phyloP scores from a whole-genome alignment of 2,797 vertebrate species.

The Pseudochaenichthys georgianus region DNA sequence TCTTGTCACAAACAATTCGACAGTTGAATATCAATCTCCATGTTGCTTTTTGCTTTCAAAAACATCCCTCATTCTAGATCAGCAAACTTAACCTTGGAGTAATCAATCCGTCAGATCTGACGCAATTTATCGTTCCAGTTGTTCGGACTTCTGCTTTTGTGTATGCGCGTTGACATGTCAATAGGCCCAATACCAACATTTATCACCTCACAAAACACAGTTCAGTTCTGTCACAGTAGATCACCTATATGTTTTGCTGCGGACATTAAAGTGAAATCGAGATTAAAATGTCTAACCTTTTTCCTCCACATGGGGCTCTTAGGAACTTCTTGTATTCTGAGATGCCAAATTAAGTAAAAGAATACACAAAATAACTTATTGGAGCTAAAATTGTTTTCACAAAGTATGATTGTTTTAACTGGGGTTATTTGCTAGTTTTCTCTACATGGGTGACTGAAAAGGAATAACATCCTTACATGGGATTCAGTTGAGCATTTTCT shows the following conservation, averaged over 20 bases:
- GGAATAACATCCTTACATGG: slow-evolving; percentile 28
- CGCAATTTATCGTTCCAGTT: slow-evolving; percentile 49
- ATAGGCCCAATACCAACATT: slow-evolving; percentile 40
- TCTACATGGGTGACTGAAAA: slow-evolving; percentile 38
- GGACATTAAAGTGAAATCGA: neutral
- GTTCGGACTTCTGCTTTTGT: slow-evolving; percentile 49
- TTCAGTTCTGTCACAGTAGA: neutral
- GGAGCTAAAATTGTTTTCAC: neutral
- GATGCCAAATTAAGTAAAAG: neutral
- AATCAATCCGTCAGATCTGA: slow-evolving; percentile 41
- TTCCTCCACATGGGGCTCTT: neutral
- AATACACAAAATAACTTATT: slow-evolving; percentile 1
- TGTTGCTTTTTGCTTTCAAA: neutral
- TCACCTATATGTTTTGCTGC: neutral
- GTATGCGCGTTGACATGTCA: slow-evolving; percentile 14
- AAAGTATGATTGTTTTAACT: slow-evolving; percentile 29
- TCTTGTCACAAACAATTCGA: no score
- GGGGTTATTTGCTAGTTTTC: slow-evolving; percentile 18
- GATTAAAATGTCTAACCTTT: neutral
- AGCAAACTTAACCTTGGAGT: slow-evolving; percentile 45
- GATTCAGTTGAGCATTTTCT: slow-evolving; percentile 71
- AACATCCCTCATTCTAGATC: slow-evolving; percentile 13
- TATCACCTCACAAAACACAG: slow-evolving; percentile 22
- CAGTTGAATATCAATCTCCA: neutral
- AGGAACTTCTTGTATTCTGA: neutral